Base-by-base conservation (phyloP, 2,888 invertebrate genomes). In the Cataglyphis albicans region DNA sequence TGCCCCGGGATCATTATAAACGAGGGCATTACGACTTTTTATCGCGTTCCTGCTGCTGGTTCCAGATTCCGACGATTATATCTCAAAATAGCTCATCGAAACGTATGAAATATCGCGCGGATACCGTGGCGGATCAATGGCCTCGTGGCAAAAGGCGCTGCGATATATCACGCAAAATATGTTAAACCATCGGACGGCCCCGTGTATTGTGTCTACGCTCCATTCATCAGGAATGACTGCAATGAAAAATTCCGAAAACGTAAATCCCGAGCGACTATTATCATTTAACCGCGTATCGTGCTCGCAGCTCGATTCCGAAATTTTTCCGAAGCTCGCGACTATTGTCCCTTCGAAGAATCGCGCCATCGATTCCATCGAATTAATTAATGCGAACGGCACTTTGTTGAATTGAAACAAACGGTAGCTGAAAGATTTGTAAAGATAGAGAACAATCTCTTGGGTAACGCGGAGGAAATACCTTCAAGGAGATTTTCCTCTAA, bases 11-110 rank as follows among this genome's bases (percentile, higher is more conserved):
- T 70, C 70, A 61, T 72, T 72, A 76, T 82, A 70, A 82, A 75
- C 29, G 84, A 35, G 83, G 74, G 81, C 72, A 82, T 86, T 82
- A 80, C 63, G 75, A 78, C 76, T 82, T 88, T 88, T 88, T 83
- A 80, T 75, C 75, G 65, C 52, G 15, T 15, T 59, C 7, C 73
- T 72, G 55, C 80, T 35, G 74, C 35, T 64, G 52, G 35, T 6
- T 15, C 44, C 57, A 81, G 61, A 85, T 84, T 83, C 81, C 80
- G 57, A 84, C 85, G 72, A 88, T 88, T 86, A 88, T 82, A 82
- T 82, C 67, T 86, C 78, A 44, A 35, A 76, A 78, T 65, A 52
- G 72, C 84, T 59, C 70, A 65, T 65, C 73, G 86, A 82, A 78
- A 82, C 59, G 15, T 67, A 64, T 83, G 89, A 85, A 85, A 89